These are phyloP conservation scores for Oxyteleia sp. DNA, from an alignment of 2,888 invertebrate genomes.

Conservation along the genomic window DNA sequence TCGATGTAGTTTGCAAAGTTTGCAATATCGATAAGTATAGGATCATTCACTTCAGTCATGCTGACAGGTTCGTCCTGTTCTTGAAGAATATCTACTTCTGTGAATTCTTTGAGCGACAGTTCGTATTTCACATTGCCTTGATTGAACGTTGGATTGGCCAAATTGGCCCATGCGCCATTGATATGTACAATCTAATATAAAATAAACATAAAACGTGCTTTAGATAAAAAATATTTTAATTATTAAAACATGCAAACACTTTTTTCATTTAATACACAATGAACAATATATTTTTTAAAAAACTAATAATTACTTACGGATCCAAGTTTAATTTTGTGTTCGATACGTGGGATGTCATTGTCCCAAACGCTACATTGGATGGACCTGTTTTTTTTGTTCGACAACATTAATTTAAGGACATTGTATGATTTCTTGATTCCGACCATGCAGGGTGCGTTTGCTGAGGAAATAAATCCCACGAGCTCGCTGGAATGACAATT, in stretches of 20 bases:
- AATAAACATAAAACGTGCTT: neutral
- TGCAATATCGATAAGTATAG: neutral
- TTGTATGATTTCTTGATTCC: no score
- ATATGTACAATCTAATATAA: constrained; percentile 30
- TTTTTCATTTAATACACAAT: no score
- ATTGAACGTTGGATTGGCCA: constrained; percentile 9
- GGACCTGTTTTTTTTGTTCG: no score
- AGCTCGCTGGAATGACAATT: no score
- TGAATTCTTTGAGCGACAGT: constrained; percentile 1
- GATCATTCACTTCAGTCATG: neutral
- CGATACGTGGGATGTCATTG: no score
- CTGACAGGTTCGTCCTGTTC: neutral
- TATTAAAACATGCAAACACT: neutral
- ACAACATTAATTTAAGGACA: no score
- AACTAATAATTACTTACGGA: no score
- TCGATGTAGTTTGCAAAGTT: constrained; percentile 13
- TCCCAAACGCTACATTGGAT: no score
- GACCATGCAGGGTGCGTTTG: no score
- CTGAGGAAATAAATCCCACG: no score
- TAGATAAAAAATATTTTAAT: constrained; percentile 1
- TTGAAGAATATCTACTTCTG: constrained; percentile 15
- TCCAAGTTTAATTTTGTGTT: no score
- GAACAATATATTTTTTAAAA: no score
- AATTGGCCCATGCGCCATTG: constrained; percentile 18
- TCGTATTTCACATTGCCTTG: constrained; percentile 17